phyloP scores from a whole-genome alignment of 1,140 invertebrate genomes.

The Trachelipus rathkii region DNA sequence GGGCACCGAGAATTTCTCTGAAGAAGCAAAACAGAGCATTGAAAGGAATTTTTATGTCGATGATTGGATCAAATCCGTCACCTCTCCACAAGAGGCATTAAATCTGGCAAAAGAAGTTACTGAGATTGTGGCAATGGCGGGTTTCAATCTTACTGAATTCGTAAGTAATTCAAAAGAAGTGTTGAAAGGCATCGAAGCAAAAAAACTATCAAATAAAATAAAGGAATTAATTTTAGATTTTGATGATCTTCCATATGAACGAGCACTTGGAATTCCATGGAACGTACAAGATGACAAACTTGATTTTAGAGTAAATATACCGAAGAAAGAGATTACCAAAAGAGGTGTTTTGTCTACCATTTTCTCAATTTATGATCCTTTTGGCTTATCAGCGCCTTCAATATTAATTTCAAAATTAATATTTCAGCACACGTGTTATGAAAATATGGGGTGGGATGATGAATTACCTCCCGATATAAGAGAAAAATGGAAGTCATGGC shows the following conservation, averaged over 20 bases:
- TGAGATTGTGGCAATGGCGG: not conserved
- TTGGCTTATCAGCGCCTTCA: not conserved
- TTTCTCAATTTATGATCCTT: not conserved
- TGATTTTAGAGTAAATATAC: not conserved
- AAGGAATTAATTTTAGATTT: not conserved
- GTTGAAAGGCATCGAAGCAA: not conserved
- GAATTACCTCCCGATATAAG: not conserved
- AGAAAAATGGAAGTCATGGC: not conserved
- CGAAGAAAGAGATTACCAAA: not conserved
- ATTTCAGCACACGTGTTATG: not conserved
- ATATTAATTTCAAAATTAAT: not conserved
- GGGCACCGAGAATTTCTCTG: too few relatives aligned
- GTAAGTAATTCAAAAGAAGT: not conserved
- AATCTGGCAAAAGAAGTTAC: not conserved
- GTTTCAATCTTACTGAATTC: not conserved
- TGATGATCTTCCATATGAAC: slow-evolving; percentile 9
- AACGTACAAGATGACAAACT: not conserved
- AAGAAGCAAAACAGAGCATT: too few relatives aligned
- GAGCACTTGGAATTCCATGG: not conserved
- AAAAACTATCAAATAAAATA: not conserved
- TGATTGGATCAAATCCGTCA: not conserved
- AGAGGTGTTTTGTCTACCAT: not conserved
- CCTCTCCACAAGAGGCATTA: not conserved
- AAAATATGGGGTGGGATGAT: too few relatives aligned
- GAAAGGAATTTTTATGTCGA: too few relatives aligned